phyloP scores from a whole-genome alignment of 2,888 invertebrate genomes.

The Drosophila histrio region DNA sequence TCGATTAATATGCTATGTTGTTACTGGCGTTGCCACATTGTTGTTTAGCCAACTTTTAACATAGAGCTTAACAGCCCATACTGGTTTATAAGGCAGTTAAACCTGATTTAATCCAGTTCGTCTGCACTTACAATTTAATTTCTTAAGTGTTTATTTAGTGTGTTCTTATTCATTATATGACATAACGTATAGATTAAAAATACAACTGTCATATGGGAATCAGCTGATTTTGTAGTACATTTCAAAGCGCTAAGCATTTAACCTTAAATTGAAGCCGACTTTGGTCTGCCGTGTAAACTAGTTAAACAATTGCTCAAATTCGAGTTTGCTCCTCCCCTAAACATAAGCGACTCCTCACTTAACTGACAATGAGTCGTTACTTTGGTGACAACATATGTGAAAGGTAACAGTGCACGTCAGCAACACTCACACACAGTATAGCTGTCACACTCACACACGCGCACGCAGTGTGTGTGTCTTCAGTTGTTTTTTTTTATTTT shows the following conservation, averaged over 20 bases:
- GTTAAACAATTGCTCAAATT: not conserved
- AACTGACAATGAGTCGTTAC: conserved; percentile 19
- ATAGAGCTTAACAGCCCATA: not conserved
- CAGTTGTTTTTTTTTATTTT: conserved; percentile 48
- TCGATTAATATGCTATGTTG: not conserved
- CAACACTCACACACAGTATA: conserved; percentile 42
- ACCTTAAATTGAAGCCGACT: no score
- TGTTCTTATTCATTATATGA: no score
- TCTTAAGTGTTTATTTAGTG: no score
- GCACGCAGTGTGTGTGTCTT: conserved; percentile 43
- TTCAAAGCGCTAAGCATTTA: no score
- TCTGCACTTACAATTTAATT: no score
- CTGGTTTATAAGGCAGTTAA: no score
- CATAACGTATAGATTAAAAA: no score
- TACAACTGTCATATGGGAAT: no score
- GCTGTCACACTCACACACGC: conserved; percentile 48
- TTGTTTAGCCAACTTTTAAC: not conserved
- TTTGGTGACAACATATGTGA: conserved; percentile 17
- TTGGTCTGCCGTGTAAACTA: no score
- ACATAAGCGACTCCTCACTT: conserved; percentile 31
- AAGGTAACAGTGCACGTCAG: conserved; percentile 52
- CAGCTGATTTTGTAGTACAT: no score
- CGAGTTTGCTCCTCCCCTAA: not conserved
- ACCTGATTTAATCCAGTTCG: no score
- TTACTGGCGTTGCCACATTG: not conserved